Evolutionary conservation across 2,113 vertebrate genomes (phyloP), one percentile per base, ranked within the genome.

Genomic region (Anarhynchus alexandrinus): DNA sequence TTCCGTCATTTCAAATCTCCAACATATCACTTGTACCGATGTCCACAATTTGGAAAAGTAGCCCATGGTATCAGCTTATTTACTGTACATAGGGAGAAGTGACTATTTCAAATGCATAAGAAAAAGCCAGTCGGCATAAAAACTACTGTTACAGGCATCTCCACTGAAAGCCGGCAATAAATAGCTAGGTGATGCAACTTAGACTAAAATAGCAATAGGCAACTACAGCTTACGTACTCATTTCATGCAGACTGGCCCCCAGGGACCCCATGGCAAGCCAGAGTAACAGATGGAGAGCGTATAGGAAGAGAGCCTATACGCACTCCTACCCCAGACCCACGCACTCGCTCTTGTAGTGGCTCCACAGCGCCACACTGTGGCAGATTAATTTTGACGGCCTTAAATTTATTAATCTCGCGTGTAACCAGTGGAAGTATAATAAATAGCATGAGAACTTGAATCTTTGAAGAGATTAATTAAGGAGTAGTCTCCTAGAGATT

Each of bases 231-330:
- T 25, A 10, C 2, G 10, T 11, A 38, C 20, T 49, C 7, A 40
- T 54, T 79, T 77, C 29, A 86, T 4, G 9, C 29, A 57, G 38
- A 27, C 30, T 66, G 34, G 11, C 11, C 26, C 6, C 34, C 19
- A 57, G 26, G 51, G 57, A 55, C 15, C 16, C 55, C 59, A 38
- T 0, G 8, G 55, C 58, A 78, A 90, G 6, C 11, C 30, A 29
- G 26, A 20, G 29, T 2, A 43, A 30, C 3, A 54, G 19, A 22
- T 9, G 17, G 14, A 58, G 30, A 55, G 5, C 0, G 9, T 0
- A 45, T 20, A 58, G 34, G 30, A 76, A n/a, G 18, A 43, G 15
- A n/a, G 14, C 2, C 7, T 15, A 6, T 2, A 14, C 2, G 49
- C 7, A 14, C 26, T 40, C 29, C 30, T 15, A 15, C 3, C 6